phyloP scores from a whole-genome alignment of 2,888 invertebrate species.

The Onchidella celtica region DNA sequence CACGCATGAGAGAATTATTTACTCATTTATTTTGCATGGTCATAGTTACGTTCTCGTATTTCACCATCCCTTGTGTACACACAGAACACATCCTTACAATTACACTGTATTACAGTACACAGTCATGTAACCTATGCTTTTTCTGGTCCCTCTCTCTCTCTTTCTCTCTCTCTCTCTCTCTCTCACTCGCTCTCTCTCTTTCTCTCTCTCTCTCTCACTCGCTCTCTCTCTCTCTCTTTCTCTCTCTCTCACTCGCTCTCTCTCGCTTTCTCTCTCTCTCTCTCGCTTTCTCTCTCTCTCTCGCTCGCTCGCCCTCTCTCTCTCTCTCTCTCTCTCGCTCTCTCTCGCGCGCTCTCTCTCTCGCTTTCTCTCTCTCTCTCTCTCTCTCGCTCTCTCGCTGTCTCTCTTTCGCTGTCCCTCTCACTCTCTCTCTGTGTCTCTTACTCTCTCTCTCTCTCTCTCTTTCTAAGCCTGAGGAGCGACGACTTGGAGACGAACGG shows the following conservation, averaged over 20 bases:
- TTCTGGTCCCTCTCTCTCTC: neutral
- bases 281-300: neutral
- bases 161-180: constrained; percentile 5
- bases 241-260: neutral
- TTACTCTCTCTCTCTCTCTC: neutral
- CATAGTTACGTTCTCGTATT: too few species aligned
- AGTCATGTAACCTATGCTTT: too few species aligned
- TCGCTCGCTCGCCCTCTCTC: neutral
- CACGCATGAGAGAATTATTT: too few species aligned
- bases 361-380: neutral
- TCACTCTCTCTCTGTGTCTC: neutral
- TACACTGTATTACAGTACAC: too few species aligned
- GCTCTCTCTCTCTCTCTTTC: neutral
- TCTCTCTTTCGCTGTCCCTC: neutral
- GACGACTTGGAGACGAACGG: too few species aligned
- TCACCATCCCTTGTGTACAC: too few species aligned
- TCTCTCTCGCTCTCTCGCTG: neutral
- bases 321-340: neutral
- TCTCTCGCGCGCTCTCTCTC: neutral
- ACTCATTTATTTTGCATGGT: too few species aligned
- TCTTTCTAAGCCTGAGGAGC: too few species aligned
- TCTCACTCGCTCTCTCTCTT: neutral
- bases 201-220: neutral
- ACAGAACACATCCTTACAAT: too few species aligned
- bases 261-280: neutral